phyloP scores from a whole-genome alignment of 2,888 invertebrate species.

The Rhamphomyia laevipes region DNA sequence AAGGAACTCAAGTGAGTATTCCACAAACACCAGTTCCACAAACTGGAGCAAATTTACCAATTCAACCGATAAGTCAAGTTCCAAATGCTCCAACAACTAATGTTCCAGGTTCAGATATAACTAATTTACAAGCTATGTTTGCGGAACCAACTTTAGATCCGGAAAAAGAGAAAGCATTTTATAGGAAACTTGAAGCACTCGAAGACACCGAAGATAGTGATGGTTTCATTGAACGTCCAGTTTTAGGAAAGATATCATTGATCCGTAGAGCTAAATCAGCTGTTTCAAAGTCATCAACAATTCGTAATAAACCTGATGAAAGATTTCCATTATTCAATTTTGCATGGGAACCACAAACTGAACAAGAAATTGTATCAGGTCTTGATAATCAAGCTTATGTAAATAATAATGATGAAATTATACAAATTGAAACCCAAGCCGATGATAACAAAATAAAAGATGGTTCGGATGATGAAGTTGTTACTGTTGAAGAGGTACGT shows the following conservation, averaged over 20 bases:
- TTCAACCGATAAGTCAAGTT: conserved; percentile 1
- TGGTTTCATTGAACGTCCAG: conserved; percentile 43
- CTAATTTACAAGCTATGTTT: conserved; percentile 10
- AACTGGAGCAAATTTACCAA: neutral
- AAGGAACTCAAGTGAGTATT: neutral
- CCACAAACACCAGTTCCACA: neutral
- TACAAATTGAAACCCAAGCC: conserved; percentile 29
- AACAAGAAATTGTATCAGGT: neutral
- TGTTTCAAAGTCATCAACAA: conserved; percentile 22
- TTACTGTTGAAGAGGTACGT: conserved; percentile 34
- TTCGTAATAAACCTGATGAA: neutral
- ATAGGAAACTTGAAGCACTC: conserved; percentile 33
- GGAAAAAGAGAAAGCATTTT: conserved; percentile 32
- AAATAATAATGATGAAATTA: conserved; percentile 15
- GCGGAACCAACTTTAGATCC: conserved; percentile 26
- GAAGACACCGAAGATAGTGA: conserved; percentile 36
- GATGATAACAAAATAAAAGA: conserved; percentile 28
- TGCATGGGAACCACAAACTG: conserved; percentile 15
- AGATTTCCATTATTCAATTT: conserved; percentile 13
- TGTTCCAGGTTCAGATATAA: conserved; percentile 7
- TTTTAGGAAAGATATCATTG: conserved; percentile 54
- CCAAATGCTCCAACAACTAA: neutral
- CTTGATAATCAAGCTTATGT: conserved; percentile 7
- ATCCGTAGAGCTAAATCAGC: conserved; percentile 57
- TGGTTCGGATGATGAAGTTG: conserved; percentile 25